Evolutionary conservation across 2,888 invertebrate species (phyloP), one percentile per base, ranked within the genome.

Genomic region (Amorpha juglandis): DNA sequence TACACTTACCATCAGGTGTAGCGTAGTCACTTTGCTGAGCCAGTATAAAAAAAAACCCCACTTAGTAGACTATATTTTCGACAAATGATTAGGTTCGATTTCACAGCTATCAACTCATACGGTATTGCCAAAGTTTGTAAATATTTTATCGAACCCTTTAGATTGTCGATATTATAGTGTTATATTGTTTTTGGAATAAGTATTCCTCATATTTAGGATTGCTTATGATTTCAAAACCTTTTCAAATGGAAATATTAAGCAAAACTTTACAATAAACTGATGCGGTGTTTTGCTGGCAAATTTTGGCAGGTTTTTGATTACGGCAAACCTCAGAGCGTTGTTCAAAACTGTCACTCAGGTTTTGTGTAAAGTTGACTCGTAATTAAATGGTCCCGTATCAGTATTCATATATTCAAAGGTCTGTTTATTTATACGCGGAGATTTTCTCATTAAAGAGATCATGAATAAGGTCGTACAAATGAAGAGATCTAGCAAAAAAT

Each of bases 381-480:
- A 55, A 38, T 55, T 38, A 55, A 38, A 38, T 55, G 0, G 19
- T 55, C 16, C n/a, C 16, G n/a, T 38, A 38, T 38, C 16, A 58
- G 51, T 38, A 55, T 38, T 16, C 16, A 12, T 38, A 9, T 55
- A 55, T 58, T 12, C 19, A 58, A 58, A 58, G 19, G 38, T n/a
- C 33, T 53, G 53, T 21, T 42, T 38, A 58, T 58, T 55, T 42
- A 42, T 58, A 58, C 42, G 1, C 58, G 42, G 3, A 58, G 1
- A 12, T 42, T 58, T 58, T 12, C 38, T 38, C 19, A 42, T 58
- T 38, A 58, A 38, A n/a, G 27, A 33, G 1, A 53, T 42, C 42
- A 58, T 38, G 58, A 58, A 42, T 55, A 58, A 58, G 42, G 42
- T 38, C 42, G 6, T 42, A 58, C 42, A 58, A 42, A 58, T 42